These are phyloP conservation scores for Pseudochirops corinnae DNA, from an alignment of 2,797 vertebrate species.

Conservation along the genomic window DNA sequence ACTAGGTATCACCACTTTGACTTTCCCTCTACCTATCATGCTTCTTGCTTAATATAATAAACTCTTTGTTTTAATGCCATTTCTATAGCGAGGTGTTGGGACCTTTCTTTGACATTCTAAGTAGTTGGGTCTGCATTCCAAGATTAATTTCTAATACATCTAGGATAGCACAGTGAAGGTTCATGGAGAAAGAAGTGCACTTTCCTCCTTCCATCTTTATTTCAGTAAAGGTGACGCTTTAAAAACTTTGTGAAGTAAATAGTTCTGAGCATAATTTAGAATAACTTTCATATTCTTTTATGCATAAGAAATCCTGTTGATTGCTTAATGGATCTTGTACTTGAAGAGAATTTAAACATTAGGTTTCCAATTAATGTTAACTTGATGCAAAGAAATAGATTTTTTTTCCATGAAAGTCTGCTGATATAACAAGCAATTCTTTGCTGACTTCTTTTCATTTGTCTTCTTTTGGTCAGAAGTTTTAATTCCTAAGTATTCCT, in stretches of 20 bases:
- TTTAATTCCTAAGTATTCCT: neutral
- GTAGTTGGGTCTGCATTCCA: neutral
- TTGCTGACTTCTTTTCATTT: neutral
- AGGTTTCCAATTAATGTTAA: conserved; percentile 19
- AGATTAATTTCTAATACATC: neutral
- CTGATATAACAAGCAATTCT: neutral
- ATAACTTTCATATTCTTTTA: neutral
- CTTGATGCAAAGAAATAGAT: neutral
- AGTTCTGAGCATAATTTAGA: neutral
- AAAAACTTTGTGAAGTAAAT: neutral
- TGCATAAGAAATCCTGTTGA: neutral
- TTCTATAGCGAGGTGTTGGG: no score
- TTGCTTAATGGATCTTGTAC: neutral
- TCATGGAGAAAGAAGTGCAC: neutral
- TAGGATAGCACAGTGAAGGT: neutral
- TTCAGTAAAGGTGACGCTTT: neutral
- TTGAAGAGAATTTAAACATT: neutral
- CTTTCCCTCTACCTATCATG: neutral
- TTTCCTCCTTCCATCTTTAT: neutral
- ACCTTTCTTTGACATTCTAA: neutral
- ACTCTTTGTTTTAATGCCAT: neutral
- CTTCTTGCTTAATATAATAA: neutral
- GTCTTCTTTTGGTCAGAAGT: conserved; percentile 17
- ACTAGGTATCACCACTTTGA: neutral
- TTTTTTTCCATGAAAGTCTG: neutral